Evolutionary conservation across 1,140 invertebrate species (phyloP).

Genomic region (Neodiprion virginianus): DNA sequence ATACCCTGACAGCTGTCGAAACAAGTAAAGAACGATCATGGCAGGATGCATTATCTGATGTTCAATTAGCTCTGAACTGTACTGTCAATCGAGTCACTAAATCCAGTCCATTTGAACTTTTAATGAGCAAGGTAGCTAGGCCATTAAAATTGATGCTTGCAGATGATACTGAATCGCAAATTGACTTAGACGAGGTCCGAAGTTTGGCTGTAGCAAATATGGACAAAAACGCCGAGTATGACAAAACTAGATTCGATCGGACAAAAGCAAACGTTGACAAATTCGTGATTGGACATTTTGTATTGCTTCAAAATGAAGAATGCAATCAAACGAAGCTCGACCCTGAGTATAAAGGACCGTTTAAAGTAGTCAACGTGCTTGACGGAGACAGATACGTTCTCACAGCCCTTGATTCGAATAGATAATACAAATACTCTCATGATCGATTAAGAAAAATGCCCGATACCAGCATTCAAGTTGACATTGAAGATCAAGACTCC

Average conservation of each 20-base stretch:
- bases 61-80: conserved; percentile 46
- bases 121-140: conserved; percentile 42
- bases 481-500: no score
- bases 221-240: conserved; percentile 16
- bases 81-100: conserved; percentile 39
- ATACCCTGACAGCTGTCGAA: conserved; percentile 41
- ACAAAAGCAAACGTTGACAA: conserved; percentile 23
- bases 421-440: conserved; percentile 36
- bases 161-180: conserved; percentile 16
- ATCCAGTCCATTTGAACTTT: conserved; percentile 39
- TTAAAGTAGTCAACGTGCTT: conserved; percentile 18
- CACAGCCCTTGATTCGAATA: conserved; percentile 19
- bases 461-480: not conserved
- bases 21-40: conserved; percentile 34
- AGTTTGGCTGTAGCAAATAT: conserved; percentile 13
- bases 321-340: conserved; percentile 29
- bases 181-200: conserved; percentile 11
- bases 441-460: conserved; percentile 38
- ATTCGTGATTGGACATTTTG: conserved; percentile 26
- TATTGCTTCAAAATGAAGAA: conserved; percentile 29
- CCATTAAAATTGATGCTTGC: conserved; percentile 35
- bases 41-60: conserved; percentile 42
- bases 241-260: conserved; percentile 21
- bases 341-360: conserved; percentile 24
- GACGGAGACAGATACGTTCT: conserved; percentile 23